Base-by-base conservation (phyloP, 1,140 invertebrate genomes). In the Sycobia sp. region DNA sequence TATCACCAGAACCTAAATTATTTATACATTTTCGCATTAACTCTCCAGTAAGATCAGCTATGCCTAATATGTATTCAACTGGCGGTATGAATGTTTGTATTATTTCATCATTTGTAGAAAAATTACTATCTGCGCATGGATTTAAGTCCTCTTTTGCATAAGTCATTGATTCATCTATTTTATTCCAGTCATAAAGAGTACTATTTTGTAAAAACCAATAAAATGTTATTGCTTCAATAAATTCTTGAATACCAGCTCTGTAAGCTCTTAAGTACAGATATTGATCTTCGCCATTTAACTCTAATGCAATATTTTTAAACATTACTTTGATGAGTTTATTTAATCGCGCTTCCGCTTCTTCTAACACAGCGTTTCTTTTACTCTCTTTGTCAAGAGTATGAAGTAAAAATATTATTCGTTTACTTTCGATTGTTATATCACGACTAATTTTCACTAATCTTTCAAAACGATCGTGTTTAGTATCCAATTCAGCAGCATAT, bases 371-470 rank as follows among this genome's bases (percentile, higher is more conserved):
- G 10, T 81, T 78, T 50, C 75, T 74, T 59, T 88, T 87, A 34
- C 82, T 84, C 66, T 88, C 86, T 13, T 86, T 88, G 65, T 85
- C 82, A 47, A 89, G 81, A 25, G 91, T 89, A 72, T 96, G 94
- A 13, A 97, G 78, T 16, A 92, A 78, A 76, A 95, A 96, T 60
- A 97, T 97, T 14, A 92, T 89, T 65, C 93, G 83, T 75, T 97
- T 97, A 70, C 93, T 94, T 73, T 95, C 92, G 66, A 95, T 95
- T 2, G 92, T 96, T n/a, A 96, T 88, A 76, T 96, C 94, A 44
- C 94, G 81, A 62, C 90, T 90, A 1, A 90, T 77, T 81, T 95
- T 96, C 0, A 95, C 86, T 13, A 97, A 85, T 59, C 91, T 82
- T 74, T 97, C 94, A 74, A 90, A 88, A 69, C 91, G 86, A 76